Base-by-base conservation (phyloP, 1,140 invertebrate genomes). In the Drosophila subpulchrella region DNA sequence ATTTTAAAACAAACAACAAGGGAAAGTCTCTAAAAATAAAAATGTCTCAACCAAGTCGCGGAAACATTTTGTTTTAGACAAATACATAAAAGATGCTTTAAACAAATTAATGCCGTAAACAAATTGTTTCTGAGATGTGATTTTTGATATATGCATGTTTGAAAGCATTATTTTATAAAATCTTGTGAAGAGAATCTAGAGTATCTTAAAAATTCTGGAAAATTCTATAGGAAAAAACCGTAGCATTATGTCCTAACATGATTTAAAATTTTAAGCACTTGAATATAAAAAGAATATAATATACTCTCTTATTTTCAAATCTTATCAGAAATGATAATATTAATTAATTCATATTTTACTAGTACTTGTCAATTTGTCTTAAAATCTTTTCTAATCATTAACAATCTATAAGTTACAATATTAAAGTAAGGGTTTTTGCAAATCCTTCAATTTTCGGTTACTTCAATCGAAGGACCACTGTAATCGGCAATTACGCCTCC, bases 401-500 rank as follows among this genome's bases (percentile, higher is more conserved):
- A 1, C 2, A 20, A 20, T 20, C 20, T 20, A 1, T 20, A 20
- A 20, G 20, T 20, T 0, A 20, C 1, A 27, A 4, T 32, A 7
- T 32, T 32, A 7, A 32, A 8, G 7, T 0, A 32, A 5, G 1
- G 7, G 6, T 32, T 6, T 8, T 32, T 32, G 32, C 6, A 32
- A 34, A 8, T 34, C 8, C 10, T 34, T 0, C 0, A 34, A 34
- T 10, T 32, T 32, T 5, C 8, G 8, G 44, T 74, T 50, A 42
- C 2, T 6, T 15, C 3, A 2, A 24, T 30, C 17, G n/a, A 39
- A 41, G 27, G 27, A 7, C 34, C 20, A 80, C 81, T 76, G 81
- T 83, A 63, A 39, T 70, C 34, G 55, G 41, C 66, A 74, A 50
- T 73, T 44, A 53, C 55, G 30, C 11, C 44, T 47, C 10, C 41